Evolutionary conservation across 1,140 invertebrate genomes (phyloP).

Genomic region (Rhizoglyphus robini): DNA sequence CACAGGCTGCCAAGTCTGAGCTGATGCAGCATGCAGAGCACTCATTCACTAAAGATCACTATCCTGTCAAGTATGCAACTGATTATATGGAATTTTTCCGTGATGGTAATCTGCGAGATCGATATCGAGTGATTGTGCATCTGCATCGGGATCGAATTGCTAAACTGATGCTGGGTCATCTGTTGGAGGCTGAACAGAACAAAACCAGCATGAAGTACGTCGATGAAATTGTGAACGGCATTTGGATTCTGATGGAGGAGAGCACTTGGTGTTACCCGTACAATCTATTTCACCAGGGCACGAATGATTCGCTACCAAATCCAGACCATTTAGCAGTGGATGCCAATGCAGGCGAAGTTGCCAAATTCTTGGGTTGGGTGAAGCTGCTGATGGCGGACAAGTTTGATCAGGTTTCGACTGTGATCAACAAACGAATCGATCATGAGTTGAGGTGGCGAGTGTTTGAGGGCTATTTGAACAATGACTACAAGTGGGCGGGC

Average conservation of each 20-base stretch:
- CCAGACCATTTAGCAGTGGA: neutral
- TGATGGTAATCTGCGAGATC: no score
- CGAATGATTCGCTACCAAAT: neutral
- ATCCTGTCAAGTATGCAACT: no score
- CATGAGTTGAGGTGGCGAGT: conserved; percentile 3
- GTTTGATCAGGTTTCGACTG: neutral
- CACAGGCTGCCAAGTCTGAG: no score
- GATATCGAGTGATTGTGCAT: no score
- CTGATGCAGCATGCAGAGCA: no score
- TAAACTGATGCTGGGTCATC: neutral
- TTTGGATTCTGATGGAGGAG: no score
- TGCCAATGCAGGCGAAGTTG: neutral
- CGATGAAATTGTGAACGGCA: no score
- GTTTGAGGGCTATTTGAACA: conserved; percentile 12
- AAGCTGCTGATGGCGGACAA: neutral
- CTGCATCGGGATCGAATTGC: neutral
- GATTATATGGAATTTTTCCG: no score
- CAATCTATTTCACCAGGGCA: no score
- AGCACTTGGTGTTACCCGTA: conserved; percentile 1
- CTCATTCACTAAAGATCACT: no score
- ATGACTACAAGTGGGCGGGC: conserved; percentile 3
- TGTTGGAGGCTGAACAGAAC: neutral
- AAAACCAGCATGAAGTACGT: neutral
- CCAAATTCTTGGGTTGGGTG: neutral
- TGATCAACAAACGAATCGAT: conserved; percentile 8